A percentile compares a stretch with the other conserved stretches of the same genome.
These are phyloP conservation scores for Daktulosphaira vitifoliae DNA, from an alignment of 1,140 invertebrate genomes.

Conservation along the genomic window DNA sequence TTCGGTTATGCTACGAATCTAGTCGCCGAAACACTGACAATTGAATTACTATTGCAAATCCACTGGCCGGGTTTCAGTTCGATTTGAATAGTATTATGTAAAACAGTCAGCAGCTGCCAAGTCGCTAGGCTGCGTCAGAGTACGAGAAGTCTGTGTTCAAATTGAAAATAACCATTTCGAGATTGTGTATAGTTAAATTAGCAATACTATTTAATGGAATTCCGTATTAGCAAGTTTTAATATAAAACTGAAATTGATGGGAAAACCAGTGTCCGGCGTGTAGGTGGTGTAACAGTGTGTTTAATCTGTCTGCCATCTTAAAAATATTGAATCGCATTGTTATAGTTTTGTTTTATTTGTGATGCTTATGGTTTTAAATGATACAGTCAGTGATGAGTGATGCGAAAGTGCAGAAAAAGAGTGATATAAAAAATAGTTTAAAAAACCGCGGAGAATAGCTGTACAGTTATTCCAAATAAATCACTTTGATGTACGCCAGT, in stretches of 20 bases:
- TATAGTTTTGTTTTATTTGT: too few relatives aligned
- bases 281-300: too few relatives aligned
- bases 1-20: too few relatives aligned
- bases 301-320: too few relatives aligned
- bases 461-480: slow-evolving; percentile 29
- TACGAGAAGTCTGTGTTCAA: background rate
- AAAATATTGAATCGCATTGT: too few relatives aligned
- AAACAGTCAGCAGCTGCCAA: slow-evolving; percentile 14
- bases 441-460: slow-evolving; percentile 21
- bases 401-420: background rate
- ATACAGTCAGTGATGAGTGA: background rate
- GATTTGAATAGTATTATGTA: slow-evolving; percentile 23
- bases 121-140: background rate
- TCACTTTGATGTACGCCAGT: slow-evolving; percentile 30
- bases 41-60: slow-evolving; percentile 18
- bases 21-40: slow-evolving; percentile 6
- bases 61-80: background rate
- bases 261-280: too few relatives aligned
- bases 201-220: too few relatives aligned
- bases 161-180: background rate
- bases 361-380: slow-evolving; percentile 1
- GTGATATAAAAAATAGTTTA: background rate
- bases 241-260: too few relatives aligned
- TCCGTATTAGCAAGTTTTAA: too few relatives aligned
- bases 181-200: too few relatives aligned